Percentiles rank a stretch among this genome's conserved stretches.
These are phyloP conservation scores for Prolemur simus DNA, from an alignment of 2,113 vertebrate genomes.

Conservation along the genomic window DNA sequence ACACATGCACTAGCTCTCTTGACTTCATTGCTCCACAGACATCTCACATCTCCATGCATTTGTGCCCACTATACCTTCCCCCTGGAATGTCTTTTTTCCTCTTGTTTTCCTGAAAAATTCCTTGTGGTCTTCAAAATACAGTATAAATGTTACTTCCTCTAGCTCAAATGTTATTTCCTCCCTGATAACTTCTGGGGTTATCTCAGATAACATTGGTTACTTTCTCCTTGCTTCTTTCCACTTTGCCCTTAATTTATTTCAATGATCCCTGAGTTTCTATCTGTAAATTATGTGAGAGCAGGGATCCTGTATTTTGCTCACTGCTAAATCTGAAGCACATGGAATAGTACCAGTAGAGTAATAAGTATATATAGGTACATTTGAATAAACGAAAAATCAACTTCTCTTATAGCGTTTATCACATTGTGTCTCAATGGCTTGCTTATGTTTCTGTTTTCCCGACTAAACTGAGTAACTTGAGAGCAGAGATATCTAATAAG, in stretches of 20 bases:
- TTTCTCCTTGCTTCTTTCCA: not conserved
- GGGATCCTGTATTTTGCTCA: not conserved
- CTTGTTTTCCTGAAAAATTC: not conserved
- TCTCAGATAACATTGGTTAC: not conserved
- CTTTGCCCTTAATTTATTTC: not conserved
- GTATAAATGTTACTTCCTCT: not conserved
- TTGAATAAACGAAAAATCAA: not conserved
- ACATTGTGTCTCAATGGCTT: not conserved
- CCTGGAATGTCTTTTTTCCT: not conserved
- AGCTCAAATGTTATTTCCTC: not conserved
- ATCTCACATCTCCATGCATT: not conserved
- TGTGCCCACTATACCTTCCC: not conserved
- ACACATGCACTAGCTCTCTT: not conserved
- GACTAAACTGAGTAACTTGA: not conserved
- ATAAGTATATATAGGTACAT: not conserved
- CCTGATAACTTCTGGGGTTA: not conserved
- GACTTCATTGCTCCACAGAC: not conserved
- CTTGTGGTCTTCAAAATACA: constrained; percentile 13
- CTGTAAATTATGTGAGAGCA: not conserved
- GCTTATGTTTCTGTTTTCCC: not conserved
- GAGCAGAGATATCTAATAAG: not conserved
- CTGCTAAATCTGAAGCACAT: not conserved
- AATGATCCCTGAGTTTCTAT: not conserved
- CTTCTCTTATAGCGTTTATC: not conserved
- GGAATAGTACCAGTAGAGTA: not conserved